These are phyloP conservation scores for Palythoa grandis DNA, from an alignment of 92 coral and sea anemone genomes.

Conservation along the genomic window DNA sequence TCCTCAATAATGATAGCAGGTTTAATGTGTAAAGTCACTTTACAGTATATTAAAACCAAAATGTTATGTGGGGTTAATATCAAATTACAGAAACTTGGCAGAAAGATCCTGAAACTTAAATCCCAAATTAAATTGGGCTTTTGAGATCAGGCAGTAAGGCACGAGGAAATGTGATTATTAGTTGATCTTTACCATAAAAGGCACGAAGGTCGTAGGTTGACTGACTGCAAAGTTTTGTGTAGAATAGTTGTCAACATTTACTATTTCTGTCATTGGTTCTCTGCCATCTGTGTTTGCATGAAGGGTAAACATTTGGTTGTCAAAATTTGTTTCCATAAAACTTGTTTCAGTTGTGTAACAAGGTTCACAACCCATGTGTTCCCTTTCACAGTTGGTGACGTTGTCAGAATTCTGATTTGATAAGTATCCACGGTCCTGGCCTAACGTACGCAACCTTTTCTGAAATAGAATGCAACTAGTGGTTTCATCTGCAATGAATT, in stretches of 20 bases:
- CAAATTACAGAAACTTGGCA: no score
- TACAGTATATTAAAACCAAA: no score
- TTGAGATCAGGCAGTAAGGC: no score
- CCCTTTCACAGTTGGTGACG: conserved; percentile 29
- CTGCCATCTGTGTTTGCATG: neutral
- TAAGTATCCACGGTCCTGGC: neutral
- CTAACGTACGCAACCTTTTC: conserved; percentile 20
- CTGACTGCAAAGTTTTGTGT: neutral
- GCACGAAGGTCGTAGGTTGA: neutral
- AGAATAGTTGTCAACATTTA: neutral
- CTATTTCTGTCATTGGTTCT: conserved; percentile 10
- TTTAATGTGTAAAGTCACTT: no score
- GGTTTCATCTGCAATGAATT: no score
- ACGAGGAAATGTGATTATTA: no score
- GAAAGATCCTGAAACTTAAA: no score
- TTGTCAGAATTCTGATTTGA: conserved; percentile 19
- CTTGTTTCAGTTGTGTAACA: neutral
- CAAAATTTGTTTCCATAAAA: neutral
- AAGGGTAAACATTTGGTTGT: neutral
- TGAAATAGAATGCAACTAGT: neutral
- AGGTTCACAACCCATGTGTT: conserved; percentile 21
- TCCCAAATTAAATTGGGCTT: no score
- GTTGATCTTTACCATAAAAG: neutral
- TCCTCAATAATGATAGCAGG: no score
- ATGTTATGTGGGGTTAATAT: no score